Conservation (phyloP, 2,888 invertebrate species). For the Sphinx pinastri region DNA sequence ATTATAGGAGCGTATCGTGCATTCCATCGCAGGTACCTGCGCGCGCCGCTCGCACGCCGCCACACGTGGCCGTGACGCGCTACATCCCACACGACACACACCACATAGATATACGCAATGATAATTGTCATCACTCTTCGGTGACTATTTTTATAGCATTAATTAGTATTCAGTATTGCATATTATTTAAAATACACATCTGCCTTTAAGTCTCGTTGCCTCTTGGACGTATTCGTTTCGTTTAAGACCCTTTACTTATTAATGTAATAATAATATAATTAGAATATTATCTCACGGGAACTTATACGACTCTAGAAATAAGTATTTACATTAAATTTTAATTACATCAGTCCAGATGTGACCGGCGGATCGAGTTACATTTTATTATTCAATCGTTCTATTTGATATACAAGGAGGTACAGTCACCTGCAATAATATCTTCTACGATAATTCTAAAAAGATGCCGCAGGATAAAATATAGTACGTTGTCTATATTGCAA, state of each 20-base stretch:
- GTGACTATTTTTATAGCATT: conserved; percentile 24
- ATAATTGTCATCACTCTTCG: conserved; percentile 38
- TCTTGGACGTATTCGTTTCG: background rate
- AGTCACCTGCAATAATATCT: too few species aligned
- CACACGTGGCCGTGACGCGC: conserved; percentile 61
- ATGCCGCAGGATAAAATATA: too few species aligned
- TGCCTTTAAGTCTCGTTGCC: conserved; percentile 8
- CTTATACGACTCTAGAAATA: conserved; percentile 19
- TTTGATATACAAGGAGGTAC: background rate
- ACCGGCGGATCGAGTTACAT: conserved; percentile 10
- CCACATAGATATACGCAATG: conserved; percentile 51
- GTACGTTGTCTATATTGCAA: too few species aligned
- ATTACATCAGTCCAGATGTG: conserved; percentile 11
- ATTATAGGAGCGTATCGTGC: conserved; percentile 81
- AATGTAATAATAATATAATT: conserved; percentile 19
- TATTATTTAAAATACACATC: conserved; percentile 16
- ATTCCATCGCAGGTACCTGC: conserved; percentile 79
- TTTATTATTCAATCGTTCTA: conserved; percentile 19
- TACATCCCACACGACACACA: conserved; percentile 49
- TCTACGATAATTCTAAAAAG: too few species aligned
- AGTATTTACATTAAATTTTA: conserved; percentile 17
- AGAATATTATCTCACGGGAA: conserved; percentile 24
- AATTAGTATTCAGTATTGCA: conserved; percentile 10
- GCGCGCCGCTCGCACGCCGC: conserved; percentile 41
- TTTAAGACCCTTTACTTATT: background rate